Percentiles rank a stretch among this genome's conserved stretches.
phyloP scores from a whole-genome alignment of 2,113 vertebrate species.

The Macrotis lagotis region DNA sequence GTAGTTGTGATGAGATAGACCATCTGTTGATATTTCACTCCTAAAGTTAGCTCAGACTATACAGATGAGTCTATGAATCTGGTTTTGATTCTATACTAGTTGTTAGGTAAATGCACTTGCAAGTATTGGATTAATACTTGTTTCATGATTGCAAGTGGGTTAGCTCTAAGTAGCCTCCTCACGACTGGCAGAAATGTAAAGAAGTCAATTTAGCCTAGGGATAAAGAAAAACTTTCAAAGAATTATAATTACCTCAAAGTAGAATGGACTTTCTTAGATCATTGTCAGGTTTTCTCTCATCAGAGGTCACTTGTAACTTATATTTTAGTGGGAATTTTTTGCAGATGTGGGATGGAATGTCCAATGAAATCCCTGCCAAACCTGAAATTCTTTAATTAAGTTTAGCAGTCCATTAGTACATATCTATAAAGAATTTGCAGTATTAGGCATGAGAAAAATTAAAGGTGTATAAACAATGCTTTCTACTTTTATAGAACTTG shows the following conservation, averaged over 20 bases:
- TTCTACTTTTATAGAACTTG: neutral
- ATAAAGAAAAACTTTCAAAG: neutral
- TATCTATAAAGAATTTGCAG: neutral
- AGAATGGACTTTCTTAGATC: neutral
- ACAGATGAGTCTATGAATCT: neutral
- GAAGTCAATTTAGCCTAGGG: neutral
- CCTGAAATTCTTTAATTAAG: neutral
- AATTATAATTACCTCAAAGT: neutral
- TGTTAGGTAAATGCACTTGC: neutral
- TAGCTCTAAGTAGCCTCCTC: neutral
- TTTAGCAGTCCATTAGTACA: neutral
- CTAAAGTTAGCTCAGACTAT: neutral
- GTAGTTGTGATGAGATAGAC: neutral
- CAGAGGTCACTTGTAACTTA: neutral
- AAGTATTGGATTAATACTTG: neutral
- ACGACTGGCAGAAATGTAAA: neutral
- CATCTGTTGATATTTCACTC: neutral
- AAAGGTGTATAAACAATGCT: neutral
- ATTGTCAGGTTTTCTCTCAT: neutral
- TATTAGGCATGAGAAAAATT: neutral
- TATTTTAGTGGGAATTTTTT: neutral
- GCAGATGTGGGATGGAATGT: neutral
- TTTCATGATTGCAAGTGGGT: neutral
- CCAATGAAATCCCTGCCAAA: neutral
- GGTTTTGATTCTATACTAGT: neutral